These are phyloP conservation scores for Phymanthus crucifer DNA, from an alignment of 92 coral and sea anemone genomes.

Conservation along the genomic window DNA sequence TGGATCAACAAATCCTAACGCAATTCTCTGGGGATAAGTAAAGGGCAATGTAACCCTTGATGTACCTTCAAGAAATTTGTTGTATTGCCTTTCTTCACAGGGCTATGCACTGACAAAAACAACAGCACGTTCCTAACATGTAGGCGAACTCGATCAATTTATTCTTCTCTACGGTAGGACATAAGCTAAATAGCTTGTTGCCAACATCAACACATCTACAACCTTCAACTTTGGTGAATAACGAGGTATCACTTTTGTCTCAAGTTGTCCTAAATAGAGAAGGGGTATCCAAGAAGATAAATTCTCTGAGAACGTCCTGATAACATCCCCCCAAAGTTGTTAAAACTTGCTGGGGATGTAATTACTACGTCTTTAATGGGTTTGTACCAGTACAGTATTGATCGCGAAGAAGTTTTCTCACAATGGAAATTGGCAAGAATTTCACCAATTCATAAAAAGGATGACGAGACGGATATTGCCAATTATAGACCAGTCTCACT, in stretches of 20 bases:
- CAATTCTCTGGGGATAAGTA: no score
- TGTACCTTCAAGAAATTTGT: no score
- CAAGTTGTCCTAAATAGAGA: no score
- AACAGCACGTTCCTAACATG: background rate
- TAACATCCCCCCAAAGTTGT: background rate
- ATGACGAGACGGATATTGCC: background rate
- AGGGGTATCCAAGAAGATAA: no score
- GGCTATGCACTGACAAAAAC: no score
- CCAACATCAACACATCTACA: background rate
- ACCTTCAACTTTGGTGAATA: background rate
- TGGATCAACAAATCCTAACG: no score
- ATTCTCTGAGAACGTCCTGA: background rate
- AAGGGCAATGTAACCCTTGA: no score
- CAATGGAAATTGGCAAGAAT: background rate
- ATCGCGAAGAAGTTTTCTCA: background rate
- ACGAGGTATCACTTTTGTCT: background rate
- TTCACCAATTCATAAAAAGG: background rate
- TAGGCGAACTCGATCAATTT: background rate
- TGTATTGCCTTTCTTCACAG: no score
- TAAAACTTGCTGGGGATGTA: background rate
- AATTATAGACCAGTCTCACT: background rate
- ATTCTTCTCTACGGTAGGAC: background rate
- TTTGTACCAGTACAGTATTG: background rate
- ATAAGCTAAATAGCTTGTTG: background rate
- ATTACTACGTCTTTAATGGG: background rate